A percentile compares a stretch with the other conserved stretches of the same genome.
Evolutionary conservation across 2,797 vertebrate genomes (phyloP).

Genomic region (Acipenser oxyrinchus): DNA sequence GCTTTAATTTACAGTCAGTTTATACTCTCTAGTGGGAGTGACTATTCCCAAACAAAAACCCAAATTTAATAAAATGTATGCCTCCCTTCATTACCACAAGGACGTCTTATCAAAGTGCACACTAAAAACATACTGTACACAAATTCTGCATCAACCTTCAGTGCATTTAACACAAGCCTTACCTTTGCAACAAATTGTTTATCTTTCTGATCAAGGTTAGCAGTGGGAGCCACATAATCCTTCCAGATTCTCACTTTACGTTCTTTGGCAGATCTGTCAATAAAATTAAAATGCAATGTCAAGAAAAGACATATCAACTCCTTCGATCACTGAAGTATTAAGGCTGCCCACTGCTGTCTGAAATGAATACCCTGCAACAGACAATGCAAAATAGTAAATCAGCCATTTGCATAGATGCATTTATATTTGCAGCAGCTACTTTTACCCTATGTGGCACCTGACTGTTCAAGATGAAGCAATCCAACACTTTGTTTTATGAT

Average conservation of each 20-base stretch:
- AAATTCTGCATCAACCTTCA: too few species aligned
- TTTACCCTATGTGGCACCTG: too few species aligned
- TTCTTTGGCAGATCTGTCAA: slow-evolving; percentile 82
- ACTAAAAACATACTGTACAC: too few species aligned
- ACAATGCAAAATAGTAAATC: too few species aligned
- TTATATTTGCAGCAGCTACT: too few species aligned
- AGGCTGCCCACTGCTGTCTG: too few species aligned
- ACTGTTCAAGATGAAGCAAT: too few species aligned
- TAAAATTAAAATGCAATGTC: slow-evolving; percentile 13
- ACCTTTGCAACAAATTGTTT: slow-evolving; percentile 96
- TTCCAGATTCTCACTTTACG: slow-evolving; percentile 92
- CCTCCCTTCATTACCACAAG: background rate
- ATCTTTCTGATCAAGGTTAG: slow-evolving; percentile 94
- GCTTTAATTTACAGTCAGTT: background rate
- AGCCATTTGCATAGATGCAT: too few species aligned
- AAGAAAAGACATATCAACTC: background rate
- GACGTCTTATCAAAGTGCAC: background rate
- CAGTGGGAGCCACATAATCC: slow-evolving; percentile 93
- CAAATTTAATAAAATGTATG: background rate
- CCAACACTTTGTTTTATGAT: too few species aligned
- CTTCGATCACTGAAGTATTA: too few species aligned
- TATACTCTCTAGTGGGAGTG: background rate
- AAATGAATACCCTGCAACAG: too few species aligned
- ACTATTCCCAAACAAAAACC: background rate
- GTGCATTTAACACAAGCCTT: slow-evolving; percentile 26